A percentile compares a stretch with the other conserved stretches of the same genome.
Evolutionary conservation across 2,888 invertebrate genomes (phyloP).

Genomic region (Limnephilus auricula): DNA sequence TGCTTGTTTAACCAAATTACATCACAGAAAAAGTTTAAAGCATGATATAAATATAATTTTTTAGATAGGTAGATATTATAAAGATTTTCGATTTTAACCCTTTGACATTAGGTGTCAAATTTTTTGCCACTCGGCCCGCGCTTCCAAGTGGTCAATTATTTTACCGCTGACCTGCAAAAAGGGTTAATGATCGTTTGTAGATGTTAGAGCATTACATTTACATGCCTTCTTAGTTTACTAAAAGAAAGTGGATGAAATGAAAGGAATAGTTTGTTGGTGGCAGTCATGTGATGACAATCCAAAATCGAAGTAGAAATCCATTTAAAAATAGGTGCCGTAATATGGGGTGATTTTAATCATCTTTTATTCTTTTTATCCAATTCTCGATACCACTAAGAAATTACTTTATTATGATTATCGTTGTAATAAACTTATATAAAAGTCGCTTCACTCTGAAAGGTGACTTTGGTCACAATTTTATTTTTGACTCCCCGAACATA

Average conservation of each 20-base stretch:
- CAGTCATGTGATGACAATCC: background rate
- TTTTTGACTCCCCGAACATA: no score
- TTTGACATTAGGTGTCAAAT: background rate
- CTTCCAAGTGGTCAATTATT: background rate
- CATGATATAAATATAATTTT: background rate
- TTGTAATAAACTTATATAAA: no score
- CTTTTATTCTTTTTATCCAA: no score
- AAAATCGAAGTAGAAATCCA: background rate
- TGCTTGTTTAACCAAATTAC: background rate
- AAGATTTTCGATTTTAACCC: background rate
- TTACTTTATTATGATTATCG: no score
- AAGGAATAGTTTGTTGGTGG: background rate
- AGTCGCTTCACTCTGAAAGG: no score
- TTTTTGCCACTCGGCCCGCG: no score
- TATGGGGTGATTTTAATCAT: no score
- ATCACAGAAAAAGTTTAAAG: background rate
- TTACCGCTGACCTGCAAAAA: background rate
- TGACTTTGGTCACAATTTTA: no score
- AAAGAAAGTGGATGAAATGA: background rate
- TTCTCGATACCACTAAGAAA: no score
- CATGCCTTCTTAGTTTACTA: background rate
- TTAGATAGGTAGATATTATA: background rate
- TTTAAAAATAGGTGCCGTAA: no score
- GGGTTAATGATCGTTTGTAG: background rate
- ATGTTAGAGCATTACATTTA: background rate